Conservation (phyloP, 2,888 invertebrate species). For the Ethmia dodecea region DNA sequence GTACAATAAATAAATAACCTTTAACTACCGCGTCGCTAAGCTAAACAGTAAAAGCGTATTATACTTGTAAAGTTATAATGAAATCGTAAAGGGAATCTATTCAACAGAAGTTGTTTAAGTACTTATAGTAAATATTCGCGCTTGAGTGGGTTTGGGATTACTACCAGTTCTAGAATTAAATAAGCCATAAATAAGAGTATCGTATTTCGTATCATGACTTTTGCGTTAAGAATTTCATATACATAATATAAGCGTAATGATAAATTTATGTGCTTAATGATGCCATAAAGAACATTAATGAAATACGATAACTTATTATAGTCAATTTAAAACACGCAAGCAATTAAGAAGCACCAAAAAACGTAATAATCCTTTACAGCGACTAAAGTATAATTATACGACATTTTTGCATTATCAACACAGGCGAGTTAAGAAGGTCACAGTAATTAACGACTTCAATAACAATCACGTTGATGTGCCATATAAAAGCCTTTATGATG, state of each 20-base stretch:
- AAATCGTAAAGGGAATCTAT: conserved; percentile 2
- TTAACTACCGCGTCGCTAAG: conserved; percentile 7
- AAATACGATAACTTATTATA: no score
- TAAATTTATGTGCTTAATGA: no score
- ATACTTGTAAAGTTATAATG: conserved; percentile 7
- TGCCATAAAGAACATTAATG: no score
- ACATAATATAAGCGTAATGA: no score
- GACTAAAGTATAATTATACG: background rate
- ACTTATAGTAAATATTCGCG: background rate
- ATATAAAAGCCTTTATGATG: conserved; percentile 44
- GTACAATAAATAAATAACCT: conserved; percentile 61
- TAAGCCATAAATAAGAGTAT: no score
- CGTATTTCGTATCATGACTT: no score
- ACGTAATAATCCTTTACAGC: background rate
- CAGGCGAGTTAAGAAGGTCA: conserved; percentile 55
- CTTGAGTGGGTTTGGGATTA: no score
- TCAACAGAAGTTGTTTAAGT: no score
- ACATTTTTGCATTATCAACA: conserved; percentile 47
- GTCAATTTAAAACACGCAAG: no score
- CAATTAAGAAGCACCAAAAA: background rate
- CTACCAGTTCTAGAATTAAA: no score
- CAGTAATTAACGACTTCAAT: conserved; percentile 63
- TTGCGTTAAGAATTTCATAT: no score
- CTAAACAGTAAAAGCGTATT: conserved; percentile 5
- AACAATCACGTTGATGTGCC: conserved; percentile 51